Conservation (phyloP, 1,140 invertebrate species). For the Thaumetopoea pityocampa region DNA sequence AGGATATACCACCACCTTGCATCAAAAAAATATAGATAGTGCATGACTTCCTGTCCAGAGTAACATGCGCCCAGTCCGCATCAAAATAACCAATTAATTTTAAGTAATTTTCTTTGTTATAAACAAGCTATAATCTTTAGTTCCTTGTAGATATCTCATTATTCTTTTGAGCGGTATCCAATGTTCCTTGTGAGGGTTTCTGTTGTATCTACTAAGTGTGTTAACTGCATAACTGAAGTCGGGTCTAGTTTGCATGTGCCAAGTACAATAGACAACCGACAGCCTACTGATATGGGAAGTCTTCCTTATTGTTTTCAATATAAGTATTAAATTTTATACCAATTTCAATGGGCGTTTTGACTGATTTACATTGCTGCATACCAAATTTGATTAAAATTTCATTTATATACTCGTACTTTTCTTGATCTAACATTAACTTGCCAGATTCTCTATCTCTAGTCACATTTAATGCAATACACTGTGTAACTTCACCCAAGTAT, state of each 20-base stretch:
- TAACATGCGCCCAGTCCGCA: constrained; percentile 29
- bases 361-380: constrained; percentile 30
- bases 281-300: constrained; percentile 29
- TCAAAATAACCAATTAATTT: constrained; percentile 38
- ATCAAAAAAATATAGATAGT: constrained; percentile 37
- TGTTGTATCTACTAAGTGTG: constrained; percentile 30
- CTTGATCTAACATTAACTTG: too few relatives aligned
- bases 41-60: constrained; percentile 31
- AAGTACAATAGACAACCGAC: constrained; percentile 35
- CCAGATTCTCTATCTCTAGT: too few relatives aligned
- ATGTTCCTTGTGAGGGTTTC: constrained; percentile 26
- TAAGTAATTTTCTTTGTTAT: constrained; percentile 17
- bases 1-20: too few relatives aligned
- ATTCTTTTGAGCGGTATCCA: constrained; percentile 30
- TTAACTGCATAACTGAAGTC: constrained; percentile 32
- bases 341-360: constrained; percentile 28
- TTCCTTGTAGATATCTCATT: constrained; percentile 28
- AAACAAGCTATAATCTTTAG: too few relatives aligned
- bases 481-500: too few relatives aligned
- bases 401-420: too few relatives aligned
- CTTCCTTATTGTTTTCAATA: constrained; percentile 2
- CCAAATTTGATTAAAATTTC: constrained; percentile 22
- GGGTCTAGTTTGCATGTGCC: constrained; percentile 30
- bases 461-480: too few relatives aligned
- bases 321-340: constrained; percentile 26